phyloP scores from a whole-genome alignment of 2,797 vertebrate genomes.

The Caiman crocodilus region DNA sequence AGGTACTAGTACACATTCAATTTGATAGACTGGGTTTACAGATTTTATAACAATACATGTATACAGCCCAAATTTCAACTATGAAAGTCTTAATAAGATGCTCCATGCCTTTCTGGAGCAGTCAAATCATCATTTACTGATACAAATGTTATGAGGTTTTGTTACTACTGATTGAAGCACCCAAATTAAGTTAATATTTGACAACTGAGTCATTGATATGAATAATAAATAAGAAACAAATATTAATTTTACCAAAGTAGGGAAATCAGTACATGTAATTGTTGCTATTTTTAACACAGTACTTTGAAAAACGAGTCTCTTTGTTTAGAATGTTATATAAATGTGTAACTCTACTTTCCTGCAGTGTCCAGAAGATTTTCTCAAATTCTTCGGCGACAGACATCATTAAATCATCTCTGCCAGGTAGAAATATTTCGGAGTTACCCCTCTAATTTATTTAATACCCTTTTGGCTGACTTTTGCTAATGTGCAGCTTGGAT shows the following conservation, averaged over 20 bases:
- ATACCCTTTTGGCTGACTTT: not conserved
- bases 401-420: slow-evolving; percentile 98
- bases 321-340: not conserved
- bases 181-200: slow-evolving; percentile 7
- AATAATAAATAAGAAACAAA: not conserved
- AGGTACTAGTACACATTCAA: not conserved
- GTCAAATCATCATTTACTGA: slow-evolving; percentile 36
- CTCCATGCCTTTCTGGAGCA: not conserved
- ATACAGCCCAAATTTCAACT: not conserved
- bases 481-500: not conserved
- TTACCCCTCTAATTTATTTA: slow-evolving; percentile 10
- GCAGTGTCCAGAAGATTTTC: slow-evolving; percentile 98
- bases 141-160: slow-evolving; percentile 55
- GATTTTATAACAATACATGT: not conserved
- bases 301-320: not conserved
- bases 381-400: slow-evolving; percentile 97
- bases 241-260: not conserved
- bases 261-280: not conserved
- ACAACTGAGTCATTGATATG: not conserved
- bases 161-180: slow-evolving; percentile 34
- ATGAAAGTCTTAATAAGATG: not conserved
- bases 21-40: not conserved
- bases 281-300: not conserved
- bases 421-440: slow-evolving; percentile 85
- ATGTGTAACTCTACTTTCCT: slow-evolving; percentile 46